phyloP scores from a whole-genome alignment of 2,113 vertebrate genomes.

The Seriola aureovittata region DNA sequence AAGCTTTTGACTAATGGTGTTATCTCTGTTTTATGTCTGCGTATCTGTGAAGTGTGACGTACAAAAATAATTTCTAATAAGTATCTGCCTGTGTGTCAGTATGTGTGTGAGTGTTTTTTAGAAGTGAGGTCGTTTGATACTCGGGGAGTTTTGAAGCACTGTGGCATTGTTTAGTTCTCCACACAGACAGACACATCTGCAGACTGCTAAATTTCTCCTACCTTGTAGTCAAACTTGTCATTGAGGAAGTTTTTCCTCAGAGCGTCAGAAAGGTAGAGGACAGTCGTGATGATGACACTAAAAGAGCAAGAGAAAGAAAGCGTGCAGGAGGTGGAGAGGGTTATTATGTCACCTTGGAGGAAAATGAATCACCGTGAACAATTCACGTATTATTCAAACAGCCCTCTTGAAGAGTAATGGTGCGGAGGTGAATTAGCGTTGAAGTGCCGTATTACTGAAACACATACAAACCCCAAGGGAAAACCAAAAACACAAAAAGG shows the following conservation, averaged over 20 bases:
- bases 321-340: neutral
- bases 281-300: constrained; percentile 98
- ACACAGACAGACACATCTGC: neutral
- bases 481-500: neutral
- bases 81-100: neutral
- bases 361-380: neutral
- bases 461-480: neutral
- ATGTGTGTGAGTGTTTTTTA: neutral
- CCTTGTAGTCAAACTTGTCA: constrained; percentile 98
- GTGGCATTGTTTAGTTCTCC: neutral
- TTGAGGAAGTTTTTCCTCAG: constrained; percentile 98
- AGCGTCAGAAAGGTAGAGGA: constrained; percentile 97
- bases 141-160: neutral
- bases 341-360: neutral
- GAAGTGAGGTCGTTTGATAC: neutral
- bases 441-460: neutral
- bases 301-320: constrained; percentile 56
- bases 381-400: neutral
- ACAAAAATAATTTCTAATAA: constrained; percentile 7
- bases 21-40: neutral
- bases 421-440: neutral
- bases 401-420: neutral
- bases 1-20: neutral
- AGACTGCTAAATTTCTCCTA: constrained; percentile 57
- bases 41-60: neutral